Evolutionary conservation across 2,113 vertebrate species (phyloP).

Genomic region (Clarias magur): DNA sequence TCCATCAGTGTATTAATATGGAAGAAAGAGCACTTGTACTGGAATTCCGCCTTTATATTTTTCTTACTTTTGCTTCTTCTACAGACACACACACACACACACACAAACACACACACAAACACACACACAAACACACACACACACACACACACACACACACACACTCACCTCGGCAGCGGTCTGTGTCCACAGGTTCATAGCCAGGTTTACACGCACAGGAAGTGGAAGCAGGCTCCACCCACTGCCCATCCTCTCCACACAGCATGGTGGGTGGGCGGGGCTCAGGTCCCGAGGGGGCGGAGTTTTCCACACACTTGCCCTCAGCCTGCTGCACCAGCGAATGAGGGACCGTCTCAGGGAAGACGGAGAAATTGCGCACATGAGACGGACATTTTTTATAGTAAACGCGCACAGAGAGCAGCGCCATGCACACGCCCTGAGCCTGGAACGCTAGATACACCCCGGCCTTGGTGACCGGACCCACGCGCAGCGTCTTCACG

Average conservation of each 20-base stretch:
- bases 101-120: constrained; percentile 33
- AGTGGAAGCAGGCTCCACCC: constrained; percentile 76
- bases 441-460: constrained; percentile 85
- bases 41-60: neutral
- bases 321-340: constrained; percentile 79
- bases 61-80: neutral
- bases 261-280: constrained; percentile 78
- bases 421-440: constrained; percentile 84
- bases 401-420: constrained; percentile 79
- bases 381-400: constrained; percentile 78
- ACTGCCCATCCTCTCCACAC: constrained; percentile 83
- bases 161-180: constrained; percentile 77
- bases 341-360: constrained; percentile 78
- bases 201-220: constrained; percentile 78
- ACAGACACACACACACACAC: neutral
- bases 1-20: neutral
- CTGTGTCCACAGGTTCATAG: constrained; percentile 67
- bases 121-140: neutral
- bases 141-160: constrained; percentile 30
- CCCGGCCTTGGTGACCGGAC: constrained; percentile 69
- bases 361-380: constrained; percentile 73
- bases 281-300: constrained; percentile 58
- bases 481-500: constrained; percentile 75
- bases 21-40: neutral
- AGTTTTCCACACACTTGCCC: constrained; percentile 77